Conservation (phyloP, 2,797 vertebrate genomes). For the Leptodactylus fallax region DNA sequence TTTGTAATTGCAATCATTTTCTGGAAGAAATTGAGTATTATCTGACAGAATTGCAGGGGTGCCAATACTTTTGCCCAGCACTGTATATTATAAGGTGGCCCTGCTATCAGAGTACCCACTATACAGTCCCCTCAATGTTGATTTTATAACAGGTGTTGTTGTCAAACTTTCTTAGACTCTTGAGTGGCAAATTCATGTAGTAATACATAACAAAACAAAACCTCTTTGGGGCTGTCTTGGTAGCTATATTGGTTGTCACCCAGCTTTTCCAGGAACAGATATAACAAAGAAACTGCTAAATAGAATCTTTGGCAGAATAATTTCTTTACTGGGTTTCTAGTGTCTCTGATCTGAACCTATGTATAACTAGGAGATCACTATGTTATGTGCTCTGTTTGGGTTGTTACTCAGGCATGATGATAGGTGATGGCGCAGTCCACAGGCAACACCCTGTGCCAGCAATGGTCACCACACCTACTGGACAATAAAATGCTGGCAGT, state of each 20-base stretch:
- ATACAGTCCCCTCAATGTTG: too few species aligned
- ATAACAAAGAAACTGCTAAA: neutral
- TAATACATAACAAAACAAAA: neutral
- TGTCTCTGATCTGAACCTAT: neutral
- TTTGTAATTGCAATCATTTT: too few species aligned
- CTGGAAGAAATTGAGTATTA: too few species aligned
- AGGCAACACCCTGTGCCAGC: neutral
- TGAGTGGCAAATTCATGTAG: too few species aligned
- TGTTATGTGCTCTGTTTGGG: constrained; percentile 15
- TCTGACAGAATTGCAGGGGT: too few species aligned
- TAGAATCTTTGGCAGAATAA: neutral
- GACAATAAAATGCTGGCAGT: neutral
- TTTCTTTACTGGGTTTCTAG: too few species aligned
- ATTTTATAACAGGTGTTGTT: too few species aligned
- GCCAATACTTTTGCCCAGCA: too few species aligned
- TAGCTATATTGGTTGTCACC: neutral
- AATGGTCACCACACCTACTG: constrained; percentile 20
- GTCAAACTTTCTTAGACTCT: too few species aligned
- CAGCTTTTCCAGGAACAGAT: neutral
- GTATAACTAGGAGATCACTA: neutral
- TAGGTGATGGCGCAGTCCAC: neutral
- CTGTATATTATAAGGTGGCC: too few species aligned
- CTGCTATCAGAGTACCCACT: too few species aligned
- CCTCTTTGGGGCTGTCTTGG: neutral
- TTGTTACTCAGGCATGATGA: neutral